Evolutionary conservation across 2,888 invertebrate genomes (phyloP), one percentile per base, ranked within the genome.

Genomic region (Polietes domitor): DNA sequence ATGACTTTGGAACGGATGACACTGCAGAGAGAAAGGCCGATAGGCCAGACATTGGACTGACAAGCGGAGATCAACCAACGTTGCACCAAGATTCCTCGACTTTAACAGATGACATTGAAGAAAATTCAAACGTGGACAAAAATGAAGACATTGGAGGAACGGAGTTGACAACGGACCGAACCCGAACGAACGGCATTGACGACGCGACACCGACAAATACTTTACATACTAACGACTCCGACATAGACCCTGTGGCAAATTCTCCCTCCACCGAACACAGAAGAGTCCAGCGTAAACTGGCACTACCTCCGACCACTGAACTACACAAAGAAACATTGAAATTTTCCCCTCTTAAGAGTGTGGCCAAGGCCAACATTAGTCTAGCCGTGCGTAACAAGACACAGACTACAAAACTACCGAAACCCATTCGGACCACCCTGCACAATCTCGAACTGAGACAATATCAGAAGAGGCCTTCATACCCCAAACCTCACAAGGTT

Each of bases 401-500:
- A n/a, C 1, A 26, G 21, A 50, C 80, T 19, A 86, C 80, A 7
- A 83, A 74, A 21, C 32, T 78, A 0, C 86, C 88, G 1, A 89
- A 87, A 83, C 32, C 72, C 17, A 71, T 21, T 19, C 79, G 80
- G 6, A 88, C 88, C 2, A 89, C 89, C 0, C 82, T 87, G 70
- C 88, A 88, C 6, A 87, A 85, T 53, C 47, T 88, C 0, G 91
- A 91, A 86, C 86, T 90, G 26, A 86, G 91, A 85, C 90, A 91
- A 68, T 89, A 89, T 41, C 88, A 89, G 32, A 87, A 85, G 21
- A 81, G 88, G 85, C 89, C 89, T 4, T 87, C 89, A 1, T 83
- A 85, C 4, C 89, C 90, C 47, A 87, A 87, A 15, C 91, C 90
- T 1, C 91, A 91, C 50, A 91, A 91, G 80, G 88, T 92, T 10